These are phyloP conservation scores for Onychostoma macrolepis DNA, from an alignment of 2,113 vertebrate genomes.

Conservation along the genomic window DNA sequence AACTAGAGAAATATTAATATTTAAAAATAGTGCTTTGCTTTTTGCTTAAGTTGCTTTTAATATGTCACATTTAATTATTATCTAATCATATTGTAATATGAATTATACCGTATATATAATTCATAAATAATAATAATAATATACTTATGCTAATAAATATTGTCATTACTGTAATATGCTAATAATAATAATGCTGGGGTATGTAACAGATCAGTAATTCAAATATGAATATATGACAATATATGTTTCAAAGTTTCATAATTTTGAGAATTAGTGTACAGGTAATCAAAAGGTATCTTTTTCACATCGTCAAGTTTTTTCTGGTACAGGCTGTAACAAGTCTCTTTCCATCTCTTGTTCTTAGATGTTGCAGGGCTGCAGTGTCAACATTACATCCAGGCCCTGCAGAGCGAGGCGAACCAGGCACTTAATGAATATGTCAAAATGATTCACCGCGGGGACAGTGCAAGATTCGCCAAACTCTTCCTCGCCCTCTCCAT, in stretches of 20 bases:
- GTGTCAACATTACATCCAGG: slow-evolving; percentile 91
- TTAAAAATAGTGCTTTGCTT: not conserved
- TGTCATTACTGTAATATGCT: not conserved
- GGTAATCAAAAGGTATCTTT: not conserved
- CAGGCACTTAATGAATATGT: slow-evolving; percentile 93
- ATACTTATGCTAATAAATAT: too few species aligned
- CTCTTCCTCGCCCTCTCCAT: slow-evolving; percentile 90
- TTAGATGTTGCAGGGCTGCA: slow-evolving; percentile 90
- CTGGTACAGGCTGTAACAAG: not conserved
- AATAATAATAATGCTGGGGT: not conserved
- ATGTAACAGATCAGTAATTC: not conserved
- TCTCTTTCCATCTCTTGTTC: slow-evolving; percentile 45
- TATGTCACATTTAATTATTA: not conserved
- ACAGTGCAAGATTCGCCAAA: slow-evolving; percentile 86
- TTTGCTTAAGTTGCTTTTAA: not conserved
- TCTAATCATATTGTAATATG: too few species aligned
- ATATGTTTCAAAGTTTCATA: not conserved
- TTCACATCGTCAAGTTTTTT: not conserved
- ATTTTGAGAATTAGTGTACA: not conserved
- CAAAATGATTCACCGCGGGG: slow-evolving; percentile 83
- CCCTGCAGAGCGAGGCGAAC: slow-evolving; percentile 90
- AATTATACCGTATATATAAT: not conserved
- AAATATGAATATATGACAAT: not conserved
- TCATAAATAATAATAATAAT: not conserved
- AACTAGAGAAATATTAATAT: not conserved